Conservation (phyloP, 2,888 invertebrate species). For the Nymphalis polychloros region DNA sequence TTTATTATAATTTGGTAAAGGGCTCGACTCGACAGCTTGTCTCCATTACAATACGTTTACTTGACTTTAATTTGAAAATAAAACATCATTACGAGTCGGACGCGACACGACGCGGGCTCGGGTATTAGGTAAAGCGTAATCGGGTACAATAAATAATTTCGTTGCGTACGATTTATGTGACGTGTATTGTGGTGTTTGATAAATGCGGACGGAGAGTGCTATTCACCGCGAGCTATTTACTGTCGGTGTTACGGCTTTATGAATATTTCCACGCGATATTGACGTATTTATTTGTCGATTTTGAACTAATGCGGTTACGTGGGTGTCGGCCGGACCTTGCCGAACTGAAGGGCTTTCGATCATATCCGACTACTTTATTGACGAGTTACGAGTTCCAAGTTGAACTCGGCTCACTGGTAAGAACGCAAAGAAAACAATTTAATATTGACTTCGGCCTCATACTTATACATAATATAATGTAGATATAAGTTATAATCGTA, state of each 20-base stretch:
- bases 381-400: background rate
- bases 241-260: slow-evolving; percentile 23
- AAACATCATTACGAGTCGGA: slow-evolving; percentile 19
- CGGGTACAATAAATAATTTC: slow-evolving; percentile 40
- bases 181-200: slow-evolving; percentile 32
- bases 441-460: too few relatives aligned
- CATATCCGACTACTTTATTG: background rate
- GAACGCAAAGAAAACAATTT: too few relatives aligned
- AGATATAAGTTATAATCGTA: too few relatives aligned
- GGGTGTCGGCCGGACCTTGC: slow-evolving; percentile 4
- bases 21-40: slow-evolving; percentile 11
- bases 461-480: too few relatives aligned
- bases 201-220: slow-evolving; percentile 22
- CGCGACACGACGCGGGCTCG: background rate
- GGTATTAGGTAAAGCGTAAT: slow-evolving; percentile 16
- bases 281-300: slow-evolving; percentile 31
- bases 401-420: background rate
- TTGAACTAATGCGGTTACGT: slow-evolving; percentile 1
- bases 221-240: slow-evolving; percentile 13
- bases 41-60: slow-evolving; percentile 22
- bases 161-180: slow-evolving; percentile 40
- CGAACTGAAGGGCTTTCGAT: background rate
- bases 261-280: slow-evolving; percentile 34
- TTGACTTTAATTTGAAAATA: slow-evolving; percentile 23
- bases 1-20: slow-evolving; percentile 10